Evolutionary conservation across 2,888 invertebrate genomes (phyloP).

Genomic region (Diadegma fenestrale): DNA sequence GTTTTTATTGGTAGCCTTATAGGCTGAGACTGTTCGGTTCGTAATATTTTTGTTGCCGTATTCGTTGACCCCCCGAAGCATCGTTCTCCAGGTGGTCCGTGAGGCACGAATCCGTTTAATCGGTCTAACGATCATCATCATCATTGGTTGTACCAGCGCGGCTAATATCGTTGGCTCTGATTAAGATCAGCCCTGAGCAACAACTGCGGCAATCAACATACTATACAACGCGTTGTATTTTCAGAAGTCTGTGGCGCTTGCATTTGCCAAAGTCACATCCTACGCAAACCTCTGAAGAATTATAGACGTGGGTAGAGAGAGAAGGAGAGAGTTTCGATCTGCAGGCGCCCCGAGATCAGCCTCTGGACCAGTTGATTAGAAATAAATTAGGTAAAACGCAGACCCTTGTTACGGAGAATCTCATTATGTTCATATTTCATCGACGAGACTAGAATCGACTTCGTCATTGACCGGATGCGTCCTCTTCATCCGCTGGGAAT

Average conservation of each 20-base stretch:
- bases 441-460: slow-evolving; percentile 42
- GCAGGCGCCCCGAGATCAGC: slow-evolving; percentile 30
- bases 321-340: background rate
- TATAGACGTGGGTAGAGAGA: background rate
- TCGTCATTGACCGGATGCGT: slow-evolving; percentile 64
- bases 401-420: slow-evolving; percentile 67
- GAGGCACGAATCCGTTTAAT: slow-evolving; percentile 72
- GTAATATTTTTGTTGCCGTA: slow-evolving; percentile 66
- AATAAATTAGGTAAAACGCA: slow-evolving; percentile 72
- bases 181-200: slow-evolving; percentile 71
- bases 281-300: slow-evolving; percentile 33
- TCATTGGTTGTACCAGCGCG: slow-evolving; percentile 60
- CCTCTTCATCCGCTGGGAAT: slow-evolving; percentile 46
- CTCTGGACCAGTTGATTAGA: slow-evolving; percentile 70
- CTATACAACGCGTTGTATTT: slow-evolving; percentile 7
- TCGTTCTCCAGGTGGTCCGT: slow-evolving; percentile 76
- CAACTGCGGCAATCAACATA: slow-evolving; percentile 36
- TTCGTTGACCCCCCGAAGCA: slow-evolving; percentile 71
- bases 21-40: slow-evolving; percentile 48
- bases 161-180: slow-evolving; percentile 74
- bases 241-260: slow-evolving; percentile 59
- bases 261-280: slow-evolving; percentile 70
- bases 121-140: slow-evolving; percentile 73
- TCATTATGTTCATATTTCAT: slow-evolving; percentile 15
- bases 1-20: slow-evolving; percentile 29